Evolutionary conservation across 1,140 invertebrate genomes (phyloP).

Genomic region (Pygmarrhopalites habei): DNA sequence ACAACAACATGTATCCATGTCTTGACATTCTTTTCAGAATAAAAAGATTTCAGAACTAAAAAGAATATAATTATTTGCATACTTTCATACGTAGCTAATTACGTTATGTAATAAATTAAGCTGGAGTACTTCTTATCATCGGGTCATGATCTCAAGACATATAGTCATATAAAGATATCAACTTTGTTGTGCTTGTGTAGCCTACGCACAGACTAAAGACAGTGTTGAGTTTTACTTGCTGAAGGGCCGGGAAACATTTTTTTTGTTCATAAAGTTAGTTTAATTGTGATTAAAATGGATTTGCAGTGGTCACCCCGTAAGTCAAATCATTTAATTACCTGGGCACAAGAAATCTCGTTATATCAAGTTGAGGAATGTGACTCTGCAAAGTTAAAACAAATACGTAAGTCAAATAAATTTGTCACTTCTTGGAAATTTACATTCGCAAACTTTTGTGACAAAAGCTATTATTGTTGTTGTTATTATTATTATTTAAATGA

Average conservation of each 20-base stretch:
- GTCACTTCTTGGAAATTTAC: slow-evolving; percentile 14
- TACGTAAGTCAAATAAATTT: slow-evolving; percentile 26
- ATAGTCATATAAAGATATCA: too few species aligned
- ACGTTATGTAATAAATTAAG: neutral
- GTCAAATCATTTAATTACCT: slow-evolving; percentile 72
- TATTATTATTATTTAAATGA: slow-evolving; percentile 9
- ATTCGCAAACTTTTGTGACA: slow-evolving; percentile 23
- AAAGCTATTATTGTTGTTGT: too few species aligned
- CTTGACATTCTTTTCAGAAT: slow-evolving; percentile 4
- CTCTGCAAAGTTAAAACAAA: slow-evolving; percentile 26
- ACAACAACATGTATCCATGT: neutral
- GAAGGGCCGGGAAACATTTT: too few species aligned
- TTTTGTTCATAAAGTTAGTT: too few species aligned
- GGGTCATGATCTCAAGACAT: too few species aligned
- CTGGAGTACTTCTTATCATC: too few species aligned
- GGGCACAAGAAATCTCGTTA: slow-evolving; percentile 74
- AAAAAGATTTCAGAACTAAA: neutral
- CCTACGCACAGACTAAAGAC: too few species aligned
- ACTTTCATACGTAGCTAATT: neutral
- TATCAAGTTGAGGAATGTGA: slow-evolving; percentile 58
- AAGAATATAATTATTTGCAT: neutral
- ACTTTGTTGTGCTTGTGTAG: too few species aligned
- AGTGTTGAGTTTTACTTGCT: too few species aligned
- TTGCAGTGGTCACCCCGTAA: slow-evolving; percentile 72
- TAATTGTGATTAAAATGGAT: slow-evolving; percentile 56